Percentiles rank a stretch among this genome's conserved stretches.
Conservation (phyloP, 1,140 invertebrate genomes). For the Notospermus geniculatus region DNA sequence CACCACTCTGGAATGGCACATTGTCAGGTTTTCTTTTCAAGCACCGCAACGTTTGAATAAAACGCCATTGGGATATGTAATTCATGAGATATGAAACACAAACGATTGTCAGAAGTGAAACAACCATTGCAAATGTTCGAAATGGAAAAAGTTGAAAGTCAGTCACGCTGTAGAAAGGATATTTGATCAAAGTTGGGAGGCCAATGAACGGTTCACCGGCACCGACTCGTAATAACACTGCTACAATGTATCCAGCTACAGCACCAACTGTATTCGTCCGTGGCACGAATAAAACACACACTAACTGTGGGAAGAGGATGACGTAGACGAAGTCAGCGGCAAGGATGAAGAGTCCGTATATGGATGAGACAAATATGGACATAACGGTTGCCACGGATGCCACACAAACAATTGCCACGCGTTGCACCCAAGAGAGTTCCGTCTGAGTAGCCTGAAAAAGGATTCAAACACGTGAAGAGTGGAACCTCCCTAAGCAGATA, state of each 20-base stretch:
- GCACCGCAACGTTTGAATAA: too few relatives aligned
- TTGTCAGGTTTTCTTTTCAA: too few relatives aligned
- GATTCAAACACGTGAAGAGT: too few relatives aligned
- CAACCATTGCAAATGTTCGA: conserved; percentile 39
- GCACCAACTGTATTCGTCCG: conserved; percentile 38
- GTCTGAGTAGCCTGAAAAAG: conserved; percentile 35
- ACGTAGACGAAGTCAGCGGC: conserved; percentile 52
- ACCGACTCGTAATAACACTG: conserved; percentile 37
- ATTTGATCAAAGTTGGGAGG: conserved; percentile 39
- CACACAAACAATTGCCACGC: conserved; percentile 33
- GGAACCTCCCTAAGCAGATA: neutral
- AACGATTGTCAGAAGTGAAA: conserved; percentile 31
- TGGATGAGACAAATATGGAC: conserved; percentile 36
- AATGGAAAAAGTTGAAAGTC: conserved; percentile 44
- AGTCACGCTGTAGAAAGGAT: conserved; percentile 34
- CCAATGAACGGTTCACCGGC: conserved; percentile 39
- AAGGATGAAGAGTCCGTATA: conserved; percentile 48
- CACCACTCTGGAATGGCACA: too few relatives aligned
- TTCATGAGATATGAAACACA: conserved; percentile 29
- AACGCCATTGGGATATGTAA: conserved; percentile 14
- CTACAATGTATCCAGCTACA: conserved; percentile 32
- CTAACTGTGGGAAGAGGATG: conserved; percentile 47
- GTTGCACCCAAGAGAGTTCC: conserved; percentile 40
- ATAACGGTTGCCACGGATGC: conserved; percentile 39
- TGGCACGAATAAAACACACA: conserved; percentile 37